Evolutionary conservation across 2,888 invertebrate species (phyloP).

Genomic region (Brenthis daphne): DNA sequence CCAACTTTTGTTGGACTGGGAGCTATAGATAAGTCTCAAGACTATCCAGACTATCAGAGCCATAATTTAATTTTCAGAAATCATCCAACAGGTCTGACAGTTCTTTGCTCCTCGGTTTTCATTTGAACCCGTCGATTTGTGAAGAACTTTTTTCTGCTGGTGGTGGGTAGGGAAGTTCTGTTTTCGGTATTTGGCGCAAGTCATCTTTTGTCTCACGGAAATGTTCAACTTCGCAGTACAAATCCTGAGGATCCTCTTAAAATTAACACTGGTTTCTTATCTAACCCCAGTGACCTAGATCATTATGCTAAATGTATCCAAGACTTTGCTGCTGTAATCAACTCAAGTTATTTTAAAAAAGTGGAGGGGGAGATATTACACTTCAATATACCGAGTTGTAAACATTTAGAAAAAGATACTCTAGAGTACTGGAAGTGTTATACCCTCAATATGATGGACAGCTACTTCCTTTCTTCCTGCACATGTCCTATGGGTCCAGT

Average conservation of each 20-base stretch:
- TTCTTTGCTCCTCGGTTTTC: slow-evolving; percentile 41
- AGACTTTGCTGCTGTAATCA: slow-evolving; percentile 45
- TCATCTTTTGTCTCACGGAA: slow-evolving; percentile 76
- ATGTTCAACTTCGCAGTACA: slow-evolving; percentile 72
- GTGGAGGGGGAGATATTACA: slow-evolving; percentile 43
- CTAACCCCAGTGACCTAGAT: slow-evolving; percentile 44
- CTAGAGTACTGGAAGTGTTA: slow-evolving; percentile 48
- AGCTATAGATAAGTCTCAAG: slow-evolving; percentile 81
- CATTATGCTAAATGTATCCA: slow-evolving; percentile 41
- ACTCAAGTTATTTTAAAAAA: slow-evolving; percentile 44
- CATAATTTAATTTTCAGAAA: slow-evolving; percentile 40
- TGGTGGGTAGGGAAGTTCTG: slow-evolving; percentile 39
- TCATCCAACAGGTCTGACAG: slow-evolving; percentile 35
- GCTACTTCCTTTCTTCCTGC: slow-evolving; percentile 48
- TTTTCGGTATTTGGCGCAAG: slow-evolving; percentile 43
- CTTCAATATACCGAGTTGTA: slow-evolving; percentile 41
- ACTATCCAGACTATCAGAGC: slow-evolving; percentile 61
- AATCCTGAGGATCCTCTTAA: slow-evolving; percentile 64
- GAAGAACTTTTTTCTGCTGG: slow-evolving; percentile 39
- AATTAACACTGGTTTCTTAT: slow-evolving; percentile 42
- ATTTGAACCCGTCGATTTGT: slow-evolving; percentile 42
- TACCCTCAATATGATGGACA: slow-evolving; percentile 43
- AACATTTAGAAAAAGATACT: slow-evolving; percentile 16
- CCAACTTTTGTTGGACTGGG: slow-evolving; percentile 53
- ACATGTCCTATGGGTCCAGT: slow-evolving; percentile 52